Evolutionary conservation across 2,797 vertebrate species (phyloP).

Genomic region (Aratinga solstitialis): DNA sequence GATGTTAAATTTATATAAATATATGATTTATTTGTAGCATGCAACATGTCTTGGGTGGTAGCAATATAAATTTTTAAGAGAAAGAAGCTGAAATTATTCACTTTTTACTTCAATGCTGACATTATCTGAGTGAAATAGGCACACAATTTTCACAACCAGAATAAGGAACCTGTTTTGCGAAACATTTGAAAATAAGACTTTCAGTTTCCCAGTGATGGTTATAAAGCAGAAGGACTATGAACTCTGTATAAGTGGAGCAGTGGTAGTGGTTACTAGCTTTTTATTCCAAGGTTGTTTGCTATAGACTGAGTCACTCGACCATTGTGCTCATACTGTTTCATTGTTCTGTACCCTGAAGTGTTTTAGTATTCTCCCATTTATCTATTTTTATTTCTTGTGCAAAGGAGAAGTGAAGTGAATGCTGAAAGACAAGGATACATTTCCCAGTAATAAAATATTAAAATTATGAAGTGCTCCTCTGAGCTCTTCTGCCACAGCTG

Average conservation of each 20-base stretch:
- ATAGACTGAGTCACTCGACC: background rate
- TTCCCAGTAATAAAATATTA: slow-evolving; percentile 49
- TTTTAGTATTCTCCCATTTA: background rate
- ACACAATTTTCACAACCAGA: background rate
- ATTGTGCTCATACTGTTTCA: background rate
- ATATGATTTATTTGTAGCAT: background rate
- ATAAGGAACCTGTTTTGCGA: background rate
- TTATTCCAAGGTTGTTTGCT: background rate
- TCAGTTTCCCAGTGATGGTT: background rate
- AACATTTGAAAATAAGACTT: background rate
- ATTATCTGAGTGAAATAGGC: background rate
- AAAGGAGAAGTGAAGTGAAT: slow-evolving; percentile 1
- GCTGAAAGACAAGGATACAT: background rate
- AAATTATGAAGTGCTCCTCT: background rate
- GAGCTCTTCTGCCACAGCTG: background rate
- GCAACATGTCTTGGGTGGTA: background rate
- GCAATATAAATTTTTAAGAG: background rate
- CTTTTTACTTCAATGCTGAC: background rate
- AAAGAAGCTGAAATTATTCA: background rate
- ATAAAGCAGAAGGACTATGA: background rate
- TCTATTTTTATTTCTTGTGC: background rate
- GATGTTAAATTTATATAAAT: background rate
- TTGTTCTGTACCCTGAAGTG: background rate
- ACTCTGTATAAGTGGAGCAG: background rate
- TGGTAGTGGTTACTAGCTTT: background rate